Percentiles rank a stretch among this genome's conserved stretches.
These are phyloP conservation scores for Tamias sibiricus DNA, from an alignment of 2,113 vertebrate species.

Conservation along the genomic window DNA sequence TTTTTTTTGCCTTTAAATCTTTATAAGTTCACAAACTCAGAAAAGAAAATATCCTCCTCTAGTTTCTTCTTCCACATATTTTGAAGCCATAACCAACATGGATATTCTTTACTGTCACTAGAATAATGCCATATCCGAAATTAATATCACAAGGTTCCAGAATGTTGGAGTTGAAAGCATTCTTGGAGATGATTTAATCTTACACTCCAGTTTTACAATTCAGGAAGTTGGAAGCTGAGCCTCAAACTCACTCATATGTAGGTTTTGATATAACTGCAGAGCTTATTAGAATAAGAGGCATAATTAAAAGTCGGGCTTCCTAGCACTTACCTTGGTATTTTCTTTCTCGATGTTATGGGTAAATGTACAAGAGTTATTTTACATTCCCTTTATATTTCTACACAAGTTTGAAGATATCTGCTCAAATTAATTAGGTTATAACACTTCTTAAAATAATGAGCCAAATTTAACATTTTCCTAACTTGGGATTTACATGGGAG, in stretches of 20 bases:
- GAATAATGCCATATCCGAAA: not conserved
- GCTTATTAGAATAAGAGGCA: not conserved
- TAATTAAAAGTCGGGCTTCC: not conserved
- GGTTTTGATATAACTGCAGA: not conserved
- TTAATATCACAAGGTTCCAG: not conserved
- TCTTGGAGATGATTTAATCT: not conserved
- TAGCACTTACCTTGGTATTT: not conserved
- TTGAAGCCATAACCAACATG: not conserved
- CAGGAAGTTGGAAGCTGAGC: not conserved
- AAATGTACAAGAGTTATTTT: constrained; percentile 37
- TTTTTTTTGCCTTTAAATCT: not conserved
- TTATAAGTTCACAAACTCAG: not conserved
- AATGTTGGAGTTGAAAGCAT: not conserved
- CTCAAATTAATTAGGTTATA: constrained; percentile 52
- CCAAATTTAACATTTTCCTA: constrained; percentile 28
- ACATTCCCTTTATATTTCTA: not conserved
- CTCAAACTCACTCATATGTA: not conserved
- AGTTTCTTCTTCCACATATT: not conserved
- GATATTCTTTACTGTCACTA: not conserved
- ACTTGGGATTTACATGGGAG: not conserved
- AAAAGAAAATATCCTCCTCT: not conserved
- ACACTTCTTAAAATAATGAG: constrained; percentile 32
- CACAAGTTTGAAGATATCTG: not conserved
- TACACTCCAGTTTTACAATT: not conserved
- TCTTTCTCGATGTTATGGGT: not conserved